Base-by-base conservation (phyloP, 2,113 vertebrate species). In the Sander lucioperca region DNA sequence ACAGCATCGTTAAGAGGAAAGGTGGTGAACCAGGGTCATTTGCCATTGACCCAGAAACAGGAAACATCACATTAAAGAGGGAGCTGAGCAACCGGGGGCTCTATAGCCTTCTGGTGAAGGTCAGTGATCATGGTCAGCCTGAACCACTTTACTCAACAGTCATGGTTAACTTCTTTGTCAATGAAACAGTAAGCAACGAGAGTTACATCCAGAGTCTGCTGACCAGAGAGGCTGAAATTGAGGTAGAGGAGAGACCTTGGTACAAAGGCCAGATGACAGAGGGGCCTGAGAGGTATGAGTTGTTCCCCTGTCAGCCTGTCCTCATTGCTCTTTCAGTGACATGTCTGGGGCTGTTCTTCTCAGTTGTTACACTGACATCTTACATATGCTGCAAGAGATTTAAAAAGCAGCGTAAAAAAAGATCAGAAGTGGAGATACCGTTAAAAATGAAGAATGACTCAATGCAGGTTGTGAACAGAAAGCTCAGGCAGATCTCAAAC, bases 111-210 rank as follows among this genome's bases (percentile, higher is more conserved):
- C 94, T 99, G 58, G 98, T 99, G 10, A 99, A 98, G 95, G 99
- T 99, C 62, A 99, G 96, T 4, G 99, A 99, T 79, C 98, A 99
- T 0, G 99, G 99, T 53, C 98, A 98, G 71, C 99, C 99, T 0
- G 97, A 99, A 62, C 97, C 98, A 0, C 97, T 99, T 14, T 95
- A 98, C 79, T 97, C 97, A 63, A 99, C 97, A 0, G 94, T 99
- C 36, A 96, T 99, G 96, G 98, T 99, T 63, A 99, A 99, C 90
- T 95, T 99, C 8, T 99, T 99, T 21, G 97, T 99, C 67, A 99
- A 99, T 61, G 99, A 99, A 77, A 99, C 98, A 0, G 96, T 99
- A 65, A 97, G 97, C 91, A 99, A 99, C 1, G 98, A 99, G 92
- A 99, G 97, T 82, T 99, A 99, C 74, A 97, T 99, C 16, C 97